Conservation (phyloP, 35 echinoderm and acorn worm genomes). For the Stichopus chloronotus region DNA sequence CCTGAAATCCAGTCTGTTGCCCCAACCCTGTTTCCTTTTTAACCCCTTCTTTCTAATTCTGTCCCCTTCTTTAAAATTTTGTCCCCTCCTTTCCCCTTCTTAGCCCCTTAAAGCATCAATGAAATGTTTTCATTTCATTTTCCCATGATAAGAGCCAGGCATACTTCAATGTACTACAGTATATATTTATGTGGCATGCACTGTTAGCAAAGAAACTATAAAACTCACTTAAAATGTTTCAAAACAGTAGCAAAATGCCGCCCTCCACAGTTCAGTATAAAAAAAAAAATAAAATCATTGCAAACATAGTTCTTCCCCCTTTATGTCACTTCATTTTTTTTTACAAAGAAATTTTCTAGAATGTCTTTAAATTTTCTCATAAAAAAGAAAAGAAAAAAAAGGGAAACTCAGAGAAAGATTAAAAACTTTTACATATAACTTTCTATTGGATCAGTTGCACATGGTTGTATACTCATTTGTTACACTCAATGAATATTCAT, state of each 20-base stretch:
- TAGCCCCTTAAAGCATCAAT: too few species aligned
- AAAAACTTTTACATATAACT: background rate
- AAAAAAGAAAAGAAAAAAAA: too few species aligned
- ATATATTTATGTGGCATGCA: background rate
- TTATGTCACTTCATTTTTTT: background rate
- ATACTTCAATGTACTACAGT: background rate
- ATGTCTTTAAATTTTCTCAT: background rate
- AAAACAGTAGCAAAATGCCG: constrained; percentile 1
- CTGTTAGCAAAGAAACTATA: background rate
- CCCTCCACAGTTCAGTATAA: background rate
- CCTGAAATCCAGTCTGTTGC: too few species aligned
- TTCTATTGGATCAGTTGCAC: background rate
- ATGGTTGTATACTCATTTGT: background rate
- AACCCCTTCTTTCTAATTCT: too few species aligned
- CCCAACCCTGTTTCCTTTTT: too few species aligned
- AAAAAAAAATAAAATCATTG: background rate
- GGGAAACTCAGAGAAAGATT: background rate
- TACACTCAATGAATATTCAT: too few species aligned
- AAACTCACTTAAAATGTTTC: background rate
- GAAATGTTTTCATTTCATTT: too few species aligned
- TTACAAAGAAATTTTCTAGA: background rate
- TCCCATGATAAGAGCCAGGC: too few species aligned
- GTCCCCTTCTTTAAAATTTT: too few species aligned
- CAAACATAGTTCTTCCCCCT: background rate
- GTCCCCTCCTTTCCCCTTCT: too few species aligned